Evolutionary conservation across 2,888 invertebrate genomes (phyloP), one percentile per base, ranked within the genome.

Genomic region (Eudemis profundana): DNA sequence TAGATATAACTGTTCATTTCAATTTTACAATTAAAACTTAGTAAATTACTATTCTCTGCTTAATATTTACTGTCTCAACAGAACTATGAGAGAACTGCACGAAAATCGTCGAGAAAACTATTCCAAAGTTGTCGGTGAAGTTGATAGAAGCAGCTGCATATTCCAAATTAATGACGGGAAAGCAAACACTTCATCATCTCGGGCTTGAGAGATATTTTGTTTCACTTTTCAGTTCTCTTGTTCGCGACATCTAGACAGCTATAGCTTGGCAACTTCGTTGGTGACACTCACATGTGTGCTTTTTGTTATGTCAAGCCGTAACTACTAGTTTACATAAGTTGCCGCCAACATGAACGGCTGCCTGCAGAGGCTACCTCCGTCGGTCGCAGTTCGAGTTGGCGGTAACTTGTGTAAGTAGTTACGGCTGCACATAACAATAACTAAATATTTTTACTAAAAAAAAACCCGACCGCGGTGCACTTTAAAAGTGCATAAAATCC

Each of bases 81-180:
- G 36, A 60, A 57, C 56, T 63, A 49, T 42, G 15, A 29, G 33
- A 38, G 12, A 54, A 19, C 42, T 51, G 10, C 38, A 4, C 40
- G 63, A 57, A 63, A 50, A 61, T 56, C 19, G 56, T 15, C 40
- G 12, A 36, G 36, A 56, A 42, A 56, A 56, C 42, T 56, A 42
- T 56, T 27, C 19, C 42, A 56, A 56, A 56, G 44, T 56, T 56
- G 17, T 42, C n/a, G 29, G 56, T 56, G 29, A 44, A 29, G 56
- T 56, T 56, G 44, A 44, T 44, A 44, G 42, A 17, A 19, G 27
- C 56, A 56, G 56, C 56, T 56, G 56, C 56, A 27, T 17, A 56
- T 44, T 10, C 29, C 8, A 44, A 19, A 44, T 56, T 44, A 44
- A 56, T 56, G 19, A 56, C 29, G 56, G 17, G 29, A 33, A 56